A percentile compares a stretch with the other conserved stretches of the same genome.
Conservation (phyloP, 2,888 invertebrate species). For the Melipona beecheii region DNA sequence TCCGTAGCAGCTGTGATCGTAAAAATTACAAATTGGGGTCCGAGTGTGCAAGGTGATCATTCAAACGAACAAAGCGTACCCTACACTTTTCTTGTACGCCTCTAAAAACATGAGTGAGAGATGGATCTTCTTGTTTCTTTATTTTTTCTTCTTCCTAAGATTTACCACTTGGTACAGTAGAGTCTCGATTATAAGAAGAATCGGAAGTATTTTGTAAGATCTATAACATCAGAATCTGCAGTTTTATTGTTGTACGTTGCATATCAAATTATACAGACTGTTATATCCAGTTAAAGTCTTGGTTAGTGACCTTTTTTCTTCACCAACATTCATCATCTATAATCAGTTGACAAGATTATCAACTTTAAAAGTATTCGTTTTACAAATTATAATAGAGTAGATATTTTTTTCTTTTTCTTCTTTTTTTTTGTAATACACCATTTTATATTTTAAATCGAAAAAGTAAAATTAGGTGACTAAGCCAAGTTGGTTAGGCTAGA, state of each 20-base stretch:
- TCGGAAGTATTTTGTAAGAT: constrained; percentile 12
- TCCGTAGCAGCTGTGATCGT: constrained; percentile 64
- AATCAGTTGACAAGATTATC: not conserved
- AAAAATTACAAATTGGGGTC: constrained; percentile 43
- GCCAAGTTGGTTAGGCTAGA: not conserved
- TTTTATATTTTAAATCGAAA: not conserved
- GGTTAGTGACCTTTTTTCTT: constrained; percentile 16
- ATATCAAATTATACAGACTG: constrained; percentile 50
- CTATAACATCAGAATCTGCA: constrained; percentile 30
- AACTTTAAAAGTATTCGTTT: not conserved
- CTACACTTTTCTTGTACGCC: constrained; percentile 4
- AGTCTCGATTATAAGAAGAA: constrained; percentile 43
- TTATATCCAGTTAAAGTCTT: constrained; percentile 32
- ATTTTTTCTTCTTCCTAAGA: constrained; percentile 1
- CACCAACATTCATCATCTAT: constrained; percentile 32
- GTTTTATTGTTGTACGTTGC: constrained; percentile 47
- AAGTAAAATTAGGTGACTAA: not conserved
- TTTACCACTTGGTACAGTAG: constrained; percentile 41
- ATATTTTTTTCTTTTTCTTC: not conserved
- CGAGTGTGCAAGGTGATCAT: constrained; percentile 28
- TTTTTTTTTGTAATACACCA: not conserved
- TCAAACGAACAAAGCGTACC: constrained; percentile 37
- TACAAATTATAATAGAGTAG: not conserved
- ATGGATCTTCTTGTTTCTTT: not conserved
- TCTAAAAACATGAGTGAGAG: constrained; percentile 22